Evolutionary conservation across 2,888 invertebrate species (phyloP), one percentile per base, ranked within the genome.

Genomic region (Drosophila ochracea): DNA sequence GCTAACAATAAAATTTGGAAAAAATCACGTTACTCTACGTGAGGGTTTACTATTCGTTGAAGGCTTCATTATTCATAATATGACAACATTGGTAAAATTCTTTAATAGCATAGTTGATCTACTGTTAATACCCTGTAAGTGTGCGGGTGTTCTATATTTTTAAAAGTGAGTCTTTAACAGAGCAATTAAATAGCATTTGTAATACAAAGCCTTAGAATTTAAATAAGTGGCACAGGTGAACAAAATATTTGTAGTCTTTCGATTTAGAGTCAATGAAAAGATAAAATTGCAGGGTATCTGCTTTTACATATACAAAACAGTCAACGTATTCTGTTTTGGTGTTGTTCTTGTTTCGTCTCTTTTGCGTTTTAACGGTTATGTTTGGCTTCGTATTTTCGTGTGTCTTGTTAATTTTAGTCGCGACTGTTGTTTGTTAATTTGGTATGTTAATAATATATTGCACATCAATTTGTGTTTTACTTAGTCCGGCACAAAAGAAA

Each of bases 371-470:
- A 33, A 57, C 57, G 52, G 59, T 57, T 59, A 37, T 31, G 31
- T 75, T 49, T 58, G 70, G 53, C 55, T 70, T 41, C 30, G 4
- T 3, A 31, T 47, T 70, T 54, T 55, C 59, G 60, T 47, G 50
- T 11, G 28, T 4, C 28, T 33, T 54, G 31, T 71, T 60, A 55
- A 33, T 53, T 52, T 55, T 47, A 39, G 35, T 60, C 50, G 33
- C 61, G 65, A 61, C 9, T 25, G 39, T 13, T 58, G 39, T 68
- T 64, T 49, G 50, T 43, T 39, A 28, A 33, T 19, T 55, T 72
- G n/a, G 30, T 25, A 21, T 31, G 33, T 16, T 31, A 33, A 6
- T 3, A 69, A 69, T 37, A 43, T 39, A 31, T 49, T 41, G 35
- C 13, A 39, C 30, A 35, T 59, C 31, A n/a, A 50, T 62, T 55